Evolutionary conservation across 2,888 invertebrate species (phyloP).

Genomic region (Frankliniella intonsa): DNA sequence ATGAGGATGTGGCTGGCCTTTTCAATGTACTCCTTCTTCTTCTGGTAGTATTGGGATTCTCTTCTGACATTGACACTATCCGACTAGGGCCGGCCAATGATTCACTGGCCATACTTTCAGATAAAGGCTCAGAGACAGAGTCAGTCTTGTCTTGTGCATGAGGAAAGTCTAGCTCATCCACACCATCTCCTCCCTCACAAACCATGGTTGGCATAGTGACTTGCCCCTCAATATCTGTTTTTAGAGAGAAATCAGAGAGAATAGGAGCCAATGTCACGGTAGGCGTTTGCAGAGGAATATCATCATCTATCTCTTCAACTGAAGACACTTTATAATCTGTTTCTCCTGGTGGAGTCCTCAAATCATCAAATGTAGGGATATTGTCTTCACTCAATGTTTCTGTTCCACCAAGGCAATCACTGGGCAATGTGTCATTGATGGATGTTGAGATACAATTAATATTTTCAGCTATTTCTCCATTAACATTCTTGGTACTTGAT

Average conservation of each 20-base stretch:
- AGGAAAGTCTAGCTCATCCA: background rate
- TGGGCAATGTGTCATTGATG: background rate
- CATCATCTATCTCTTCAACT: background rate
- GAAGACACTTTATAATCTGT: background rate
- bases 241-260: background rate
- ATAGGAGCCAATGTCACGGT: background rate
- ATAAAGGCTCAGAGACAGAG: conserved; percentile 30
- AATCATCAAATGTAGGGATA: conserved; percentile 32
- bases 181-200: background rate
- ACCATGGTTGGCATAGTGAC: background rate
- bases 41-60: background rate
- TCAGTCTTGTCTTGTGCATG: background rate
- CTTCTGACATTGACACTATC: background rate
- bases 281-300: background rate
- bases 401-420: background rate
- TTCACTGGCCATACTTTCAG: background rate
- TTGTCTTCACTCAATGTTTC: background rate
- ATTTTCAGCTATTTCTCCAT: background rate
- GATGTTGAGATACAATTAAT: background rate
- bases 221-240: background rate
- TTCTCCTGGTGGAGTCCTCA: conserved; percentile 2
- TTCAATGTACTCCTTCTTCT: background rate
- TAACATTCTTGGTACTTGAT: background rate
- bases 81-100: background rate
- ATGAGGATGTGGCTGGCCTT: conserved; percentile 29